phyloP scores from a whole-genome alignment of 1,140 invertebrate species.

The Pomacea maculata region DNA sequence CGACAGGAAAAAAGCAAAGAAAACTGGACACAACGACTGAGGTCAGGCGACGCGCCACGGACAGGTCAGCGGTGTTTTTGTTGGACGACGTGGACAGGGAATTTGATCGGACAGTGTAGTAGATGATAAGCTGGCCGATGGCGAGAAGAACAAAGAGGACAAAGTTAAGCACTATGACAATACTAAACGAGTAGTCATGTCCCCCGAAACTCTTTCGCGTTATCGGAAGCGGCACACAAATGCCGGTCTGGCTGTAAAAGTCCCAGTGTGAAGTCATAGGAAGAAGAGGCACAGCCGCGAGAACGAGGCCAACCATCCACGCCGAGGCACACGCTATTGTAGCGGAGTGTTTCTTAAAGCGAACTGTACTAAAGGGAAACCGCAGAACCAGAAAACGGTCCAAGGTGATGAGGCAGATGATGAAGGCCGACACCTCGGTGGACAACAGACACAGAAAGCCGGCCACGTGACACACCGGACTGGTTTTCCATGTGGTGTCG shows the following conservation, averaged over 20 bases:
- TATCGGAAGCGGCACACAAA: constrained; percentile 36
- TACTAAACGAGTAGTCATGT: constrained; percentile 28
- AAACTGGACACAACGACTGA: constrained; percentile 27
- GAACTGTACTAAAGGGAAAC: constrained; percentile 41
- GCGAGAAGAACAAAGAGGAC: constrained; percentile 28
- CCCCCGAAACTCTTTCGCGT: constrained; percentile 16
- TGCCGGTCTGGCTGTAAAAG: constrained; percentile 34
- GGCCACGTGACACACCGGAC: constrained; percentile 40
- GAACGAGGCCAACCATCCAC: constrained; percentile 17
- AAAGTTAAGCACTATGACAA: constrained; percentile 36
- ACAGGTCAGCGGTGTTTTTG: constrained; percentile 3
- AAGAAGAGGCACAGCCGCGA: constrained; percentile 23
- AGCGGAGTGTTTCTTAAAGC: constrained; percentile 20
- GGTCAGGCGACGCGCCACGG: constrained; percentile 27
- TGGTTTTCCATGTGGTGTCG: constrained; percentile 35
- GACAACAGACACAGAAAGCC: constrained; percentile 44
- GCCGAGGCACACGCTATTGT: neutral
- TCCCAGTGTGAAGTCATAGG: constrained; percentile 12
- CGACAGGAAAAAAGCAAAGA: constrained; percentile 10
- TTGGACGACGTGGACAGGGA: constrained; percentile 10
- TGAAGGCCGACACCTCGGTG: constrained; percentile 40
- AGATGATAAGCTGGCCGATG: constrained; percentile 32
- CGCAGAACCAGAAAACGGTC: constrained; percentile 44
- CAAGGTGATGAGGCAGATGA: constrained; percentile 43
- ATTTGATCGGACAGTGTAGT: constrained; percentile 13